phyloP scores from a whole-genome alignment of 2,797 vertebrate genomes.

The Rhinatrema bivittatum region DNA sequence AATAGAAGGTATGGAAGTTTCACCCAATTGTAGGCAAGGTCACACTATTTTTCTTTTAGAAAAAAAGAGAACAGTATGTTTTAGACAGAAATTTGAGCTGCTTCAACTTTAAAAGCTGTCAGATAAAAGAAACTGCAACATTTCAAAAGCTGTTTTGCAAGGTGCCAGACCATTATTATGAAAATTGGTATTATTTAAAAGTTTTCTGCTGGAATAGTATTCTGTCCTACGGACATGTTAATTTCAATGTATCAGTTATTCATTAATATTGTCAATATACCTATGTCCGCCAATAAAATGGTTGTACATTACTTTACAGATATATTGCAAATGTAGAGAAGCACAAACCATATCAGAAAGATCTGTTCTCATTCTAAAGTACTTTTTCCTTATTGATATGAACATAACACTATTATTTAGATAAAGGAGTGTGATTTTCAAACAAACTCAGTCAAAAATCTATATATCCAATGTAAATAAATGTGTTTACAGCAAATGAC shows the following conservation, averaged over 20 bases:
- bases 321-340: background rate
- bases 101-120: slow-evolving; percentile 11
- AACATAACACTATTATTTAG: background rate
- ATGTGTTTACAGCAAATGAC: background rate
- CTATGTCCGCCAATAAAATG: background rate
- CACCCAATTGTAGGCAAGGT: slow-evolving; percentile 23
- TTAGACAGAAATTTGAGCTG: background rate
- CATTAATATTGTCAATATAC: slow-evolving; percentile 19
- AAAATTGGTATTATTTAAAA: slow-evolving; percentile 43
- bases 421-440: background rate
- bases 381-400: background rate
- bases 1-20: slow-evolving; percentile 24
- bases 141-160: slow-evolving; percentile 21
- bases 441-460: background rate
- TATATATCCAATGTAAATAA: background rate
- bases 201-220: slow-evolving; percentile 23
- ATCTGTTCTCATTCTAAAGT: background rate
- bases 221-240: slow-evolving; percentile 23
- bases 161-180: slow-evolving; percentile 8
- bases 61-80: background rate
- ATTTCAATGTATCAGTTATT: slow-evolving; percentile 5
- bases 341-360: background rate
- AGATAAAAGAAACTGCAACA: slow-evolving; percentile 8
- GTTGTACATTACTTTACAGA: background rate
- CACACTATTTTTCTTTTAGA: background rate